These are phyloP conservation scores for Dolomedes plantarius DNA, from an alignment of 2,888 invertebrate species.

Conservation along the genomic window DNA sequence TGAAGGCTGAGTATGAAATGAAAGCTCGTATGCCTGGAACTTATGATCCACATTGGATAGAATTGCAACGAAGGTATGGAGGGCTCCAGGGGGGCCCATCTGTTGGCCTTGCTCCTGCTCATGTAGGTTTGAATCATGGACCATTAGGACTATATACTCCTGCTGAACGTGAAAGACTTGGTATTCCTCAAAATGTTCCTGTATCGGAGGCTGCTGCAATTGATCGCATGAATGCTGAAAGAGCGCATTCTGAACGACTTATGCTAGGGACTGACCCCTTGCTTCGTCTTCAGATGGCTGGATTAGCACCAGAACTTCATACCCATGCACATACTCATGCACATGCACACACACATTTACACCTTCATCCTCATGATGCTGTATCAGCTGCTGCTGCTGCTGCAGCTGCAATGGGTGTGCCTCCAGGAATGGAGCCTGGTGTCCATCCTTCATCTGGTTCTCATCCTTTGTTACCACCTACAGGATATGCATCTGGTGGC, in stretches of 20 bases:
- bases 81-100: constrained; percentile 62
- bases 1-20: constrained; percentile 89
- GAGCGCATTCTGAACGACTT: constrained; percentile 83
- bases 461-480: constrained; percentile 68
- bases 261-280: constrained; percentile 91
- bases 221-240: constrained; percentile 75
- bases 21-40: constrained; percentile 79
- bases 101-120: constrained; percentile 76
- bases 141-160: constrained; percentile 80
- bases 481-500: constrained; percentile 58
- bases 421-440: constrained; percentile 65
- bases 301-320: constrained; percentile 80
- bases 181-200: constrained; percentile 75
- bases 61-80: constrained; percentile 83
- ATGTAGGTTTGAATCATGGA: constrained; percentile 78
- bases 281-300: constrained; percentile 94
- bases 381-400: constrained; percentile 72
- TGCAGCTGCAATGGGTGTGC: constrained; percentile 72
- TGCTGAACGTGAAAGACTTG: constrained; percentile 87
- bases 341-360: constrained; percentile 73
- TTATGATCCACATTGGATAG: constrained; percentile 84
- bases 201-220: constrained; percentile 72
- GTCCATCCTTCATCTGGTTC: constrained; percentile 66
- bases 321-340: constrained; percentile 73
- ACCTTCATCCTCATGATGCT: constrained; percentile 73